Evolutionary conservation across 2,888 invertebrate species (phyloP), one percentile per base, ranked within the genome.

Genomic region (Drosophila leonis): DNA sequence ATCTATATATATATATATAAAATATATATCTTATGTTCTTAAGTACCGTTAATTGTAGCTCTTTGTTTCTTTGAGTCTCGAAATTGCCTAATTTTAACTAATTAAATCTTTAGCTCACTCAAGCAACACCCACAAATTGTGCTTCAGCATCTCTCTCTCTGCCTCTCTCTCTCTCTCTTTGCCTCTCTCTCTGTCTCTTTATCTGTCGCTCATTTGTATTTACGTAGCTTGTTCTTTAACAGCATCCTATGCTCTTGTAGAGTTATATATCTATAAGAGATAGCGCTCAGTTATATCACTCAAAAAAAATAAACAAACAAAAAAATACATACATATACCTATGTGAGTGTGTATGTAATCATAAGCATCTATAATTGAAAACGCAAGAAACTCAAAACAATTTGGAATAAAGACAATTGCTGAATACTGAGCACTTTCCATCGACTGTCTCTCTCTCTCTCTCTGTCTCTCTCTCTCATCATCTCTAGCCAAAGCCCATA

Each of bases 31-130:
- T 42, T 41, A n/a, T 59, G 24, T 51, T 55, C 24, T 56, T 29
- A 37, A 59, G 60, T 78, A 69, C 72, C 60, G 65, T 67, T 73
- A 69, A 80, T 59, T 74, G 72, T 84, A 78, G 59, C 66, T 10
- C 10, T 12, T 31, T 49, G n/a, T 18, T 18, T 31, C 31, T 18
- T 51, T 24, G 2, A 70, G 35, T 51, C 64, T 68, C 61, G 54
- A 49, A 71, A 44, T 55, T 51, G 39, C 12, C 31, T 48, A 48
- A 1, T 18, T 31, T n/a, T 6, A 39, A n/a, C n/a, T 27, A 27
- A 46, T 15, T 29, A 5, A 48, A 48, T 48, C n/a, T 48, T 5
- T 29, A 29, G 48, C 29, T 48, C 48, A 48, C 48, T 29, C 12
- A n/a, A n/a, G n/a, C n/a, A 49, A 12, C 31, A 49, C 31, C 31